Base-by-base conservation (phyloP, 1,140 invertebrate species). In the Conus ventricosus region DNA sequence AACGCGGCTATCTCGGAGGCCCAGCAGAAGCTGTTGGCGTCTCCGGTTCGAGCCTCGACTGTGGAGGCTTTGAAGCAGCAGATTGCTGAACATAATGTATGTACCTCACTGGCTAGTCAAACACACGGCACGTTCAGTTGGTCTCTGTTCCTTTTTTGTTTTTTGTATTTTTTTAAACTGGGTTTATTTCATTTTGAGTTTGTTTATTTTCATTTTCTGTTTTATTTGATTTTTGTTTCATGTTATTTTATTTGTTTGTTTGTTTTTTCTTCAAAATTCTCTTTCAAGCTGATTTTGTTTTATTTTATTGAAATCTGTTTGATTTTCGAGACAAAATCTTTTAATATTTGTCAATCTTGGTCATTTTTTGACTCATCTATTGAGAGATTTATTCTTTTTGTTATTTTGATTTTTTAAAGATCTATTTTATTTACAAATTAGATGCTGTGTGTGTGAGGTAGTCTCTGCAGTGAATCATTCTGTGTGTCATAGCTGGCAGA, bases 41-140 rank as follows among this genome's bases (percentile, higher is more conserved):
- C 84, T 96, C 97, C 94, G 97, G 97, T 95, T 97, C 98, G 76
- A 97, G 97, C 90, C 97, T 97, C 96, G 96, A 97, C 94, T 97
- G 97, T 94, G 84, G 97, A 97, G 88, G 97, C 98, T 93, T 96
- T 97, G 92, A 98, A 98, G 92, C 97, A 97, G 92, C 97, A 98
- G 93, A 95, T 97, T 88, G 96, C 97, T 93, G 97, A 98, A 94
- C 98, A 98, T 96, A 97, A 98, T 97, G 98, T 99, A 98, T 97
- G 98, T 96, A 89, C 80, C 89, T 87, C 39, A 27, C 25, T 76
- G 81, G 82, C 87, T 84, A 53, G 27, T 80, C 86, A 63, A 55
- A 80, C 71, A 76, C 84, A 53, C 83, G 60, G 8, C 23, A 17
- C 20, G 20, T 55, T 54, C 23, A 55, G 55, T n/a, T 54, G 5